Conservation (phyloP, 2,113 vertebrate species). For the Setophaga kirtlandii region DNA sequence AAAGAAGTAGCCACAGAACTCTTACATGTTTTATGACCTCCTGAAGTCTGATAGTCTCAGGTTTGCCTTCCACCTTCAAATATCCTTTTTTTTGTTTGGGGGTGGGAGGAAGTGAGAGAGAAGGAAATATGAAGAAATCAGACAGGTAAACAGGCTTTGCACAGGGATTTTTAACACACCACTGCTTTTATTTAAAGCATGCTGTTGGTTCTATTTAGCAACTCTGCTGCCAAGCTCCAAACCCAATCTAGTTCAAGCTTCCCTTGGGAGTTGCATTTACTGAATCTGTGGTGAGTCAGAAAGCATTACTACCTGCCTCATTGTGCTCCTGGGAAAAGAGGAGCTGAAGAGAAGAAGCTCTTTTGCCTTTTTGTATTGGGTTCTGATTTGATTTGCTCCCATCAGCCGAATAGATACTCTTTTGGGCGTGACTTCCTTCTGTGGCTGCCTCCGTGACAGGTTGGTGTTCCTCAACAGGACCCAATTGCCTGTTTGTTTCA, state of each 20-base stretch:
- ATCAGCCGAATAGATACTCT: background rate
- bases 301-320: background rate
- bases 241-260: background rate
- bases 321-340: background rate
- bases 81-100: background rate
- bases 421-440: background rate
- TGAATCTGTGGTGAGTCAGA: constrained; percentile 8
- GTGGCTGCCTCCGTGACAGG: background rate
- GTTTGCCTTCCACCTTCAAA: background rate
- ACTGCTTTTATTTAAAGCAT: constrained; percentile 32
- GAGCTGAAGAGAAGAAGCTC: background rate
- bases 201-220: background rate
- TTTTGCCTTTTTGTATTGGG: background rate
- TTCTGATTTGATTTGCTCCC: background rate
- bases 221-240: constrained; percentile 6
- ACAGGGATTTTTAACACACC: background rate
- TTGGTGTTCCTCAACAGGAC: background rate
- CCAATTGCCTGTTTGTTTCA: background rate
- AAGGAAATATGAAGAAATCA: background rate
- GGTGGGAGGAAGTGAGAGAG: background rate
- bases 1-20: background rate
- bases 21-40: background rate
- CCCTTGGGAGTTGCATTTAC: constrained; percentile 3
- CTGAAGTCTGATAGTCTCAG: background rate
- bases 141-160: constrained; percentile 8